Evolutionary conservation across 2,113 vertebrate genomes (phyloP).

Genomic region (Brachypteracias leptosomus): DNA sequence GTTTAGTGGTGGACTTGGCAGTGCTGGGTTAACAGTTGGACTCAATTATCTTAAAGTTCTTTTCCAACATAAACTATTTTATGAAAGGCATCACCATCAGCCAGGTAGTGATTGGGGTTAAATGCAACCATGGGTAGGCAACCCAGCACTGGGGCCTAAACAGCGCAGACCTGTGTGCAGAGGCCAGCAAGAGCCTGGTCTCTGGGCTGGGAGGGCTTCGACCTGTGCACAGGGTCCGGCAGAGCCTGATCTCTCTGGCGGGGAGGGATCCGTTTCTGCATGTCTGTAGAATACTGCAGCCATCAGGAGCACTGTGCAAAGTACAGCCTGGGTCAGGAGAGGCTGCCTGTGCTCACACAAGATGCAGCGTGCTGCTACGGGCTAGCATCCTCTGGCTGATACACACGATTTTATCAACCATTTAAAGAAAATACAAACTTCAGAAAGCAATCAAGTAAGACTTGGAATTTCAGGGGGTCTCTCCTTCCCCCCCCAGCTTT

Average conservation of each 20-base stretch:
- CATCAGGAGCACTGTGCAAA: background rate
- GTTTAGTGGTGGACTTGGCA: no score
- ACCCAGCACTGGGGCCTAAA: background rate
- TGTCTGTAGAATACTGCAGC: background rate
- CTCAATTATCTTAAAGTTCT: background rate
- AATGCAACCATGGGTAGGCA: fast-evolving
- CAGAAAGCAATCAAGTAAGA: background rate
- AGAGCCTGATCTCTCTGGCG: background rate
- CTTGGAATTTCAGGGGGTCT: background rate
- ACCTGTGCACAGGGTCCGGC: background rate
- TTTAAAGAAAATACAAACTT: background rate
- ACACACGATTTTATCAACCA: background rate
- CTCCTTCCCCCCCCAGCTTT: background rate
- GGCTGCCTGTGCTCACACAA: fast-evolving
- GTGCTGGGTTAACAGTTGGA: no score
- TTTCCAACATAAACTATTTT: background rate
- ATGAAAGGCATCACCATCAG: background rate
- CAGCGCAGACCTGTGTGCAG: background rate
- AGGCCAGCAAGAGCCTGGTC: background rate
- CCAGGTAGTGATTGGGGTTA: background rate
- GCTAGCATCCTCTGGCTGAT: no score
- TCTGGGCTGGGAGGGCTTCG: background rate
- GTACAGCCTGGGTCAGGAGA: background rate
- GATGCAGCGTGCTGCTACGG: background rate
- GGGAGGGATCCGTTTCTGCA: background rate